Conservation (phyloP, 2,888 invertebrate species). For the Diarsia dahlii region DNA sequence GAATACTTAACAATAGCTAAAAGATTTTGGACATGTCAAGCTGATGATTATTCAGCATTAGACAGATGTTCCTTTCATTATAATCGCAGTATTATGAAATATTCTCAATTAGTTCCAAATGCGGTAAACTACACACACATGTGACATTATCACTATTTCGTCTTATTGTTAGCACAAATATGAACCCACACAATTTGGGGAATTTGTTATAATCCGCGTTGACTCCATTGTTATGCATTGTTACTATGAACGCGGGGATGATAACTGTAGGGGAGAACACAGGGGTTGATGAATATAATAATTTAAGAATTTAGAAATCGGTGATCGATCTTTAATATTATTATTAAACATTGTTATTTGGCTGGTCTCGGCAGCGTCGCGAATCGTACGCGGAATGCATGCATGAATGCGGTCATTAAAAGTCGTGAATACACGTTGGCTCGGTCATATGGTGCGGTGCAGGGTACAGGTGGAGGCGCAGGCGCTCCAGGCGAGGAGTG, state of each 20-base stretch:
- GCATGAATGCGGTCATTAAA: constrained; percentile 79
- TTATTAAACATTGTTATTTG: constrained; percentile 69
- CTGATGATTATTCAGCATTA: constrained; percentile 64
- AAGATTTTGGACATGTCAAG: constrained; percentile 44
- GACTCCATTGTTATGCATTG: constrained; percentile 87
- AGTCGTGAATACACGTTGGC: constrained; percentile 81
- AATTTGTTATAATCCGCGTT: constrained; percentile 89
- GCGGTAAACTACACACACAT: constrained; percentile 88
- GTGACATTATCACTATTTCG: constrained; percentile 89
- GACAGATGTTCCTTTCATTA: constrained; percentile 87
- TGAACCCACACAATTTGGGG: constrained; percentile 90
- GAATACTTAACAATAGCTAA: constrained; percentile 37
- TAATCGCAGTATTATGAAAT: constrained; percentile 85
- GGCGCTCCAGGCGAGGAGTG: constrained; percentile 82
- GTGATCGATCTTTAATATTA: constrained; percentile 77
- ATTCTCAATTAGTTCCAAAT: constrained; percentile 90
- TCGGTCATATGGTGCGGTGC: constrained; percentile 73
- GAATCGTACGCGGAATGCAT: constrained; percentile 64
- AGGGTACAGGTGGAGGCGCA: constrained; percentile 84
- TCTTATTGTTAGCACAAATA: constrained; percentile 89
- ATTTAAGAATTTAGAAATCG: constrained; percentile 76
- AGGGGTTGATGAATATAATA: constrained; percentile 77
- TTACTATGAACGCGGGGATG: constrained; percentile 76
- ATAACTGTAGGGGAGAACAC: constrained; percentile 77
- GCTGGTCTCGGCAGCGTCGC: constrained; percentile 43